Evolutionary conservation across 2,888 invertebrate species (phyloP), one percentile per base, ranked within the genome.

Genomic region (Suillia variegata): DNA sequence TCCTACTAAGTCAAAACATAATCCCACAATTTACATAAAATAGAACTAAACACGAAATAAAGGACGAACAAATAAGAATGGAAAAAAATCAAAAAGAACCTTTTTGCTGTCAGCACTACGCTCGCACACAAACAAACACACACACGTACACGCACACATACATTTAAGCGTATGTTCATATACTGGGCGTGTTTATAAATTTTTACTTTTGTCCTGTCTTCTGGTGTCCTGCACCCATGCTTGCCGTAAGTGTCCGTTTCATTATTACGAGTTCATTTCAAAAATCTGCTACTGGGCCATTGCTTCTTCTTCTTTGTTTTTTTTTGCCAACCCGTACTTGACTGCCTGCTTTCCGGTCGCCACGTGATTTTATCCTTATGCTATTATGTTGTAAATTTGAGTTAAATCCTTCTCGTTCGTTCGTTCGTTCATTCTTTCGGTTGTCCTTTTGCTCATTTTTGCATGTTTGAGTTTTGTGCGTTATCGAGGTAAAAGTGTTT

Each of bases 21-120:
- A 75, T 76, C 72, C 63, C 18, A 66, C 65, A 75, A 75, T 75
- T 75, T 75, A 75, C 74, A 75, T 75, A 73, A 76, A 67, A 70
- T 61, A 58, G 59, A 67, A 64, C 66, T 66, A 58, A 53, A 67
- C 56, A 61, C 51, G 42, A 61, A 60, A 64, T 57, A 61, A 64
- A n/a, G n/a, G n/a, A n/a, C n/a, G n/a, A n/a, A n/a, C n/a, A n/a
- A n/a, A n/a, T n/a, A n/a, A n/a, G n/a, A n/a, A n/a, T n/a, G n/a
- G n/a, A n/a, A n/a, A n/a, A n/a, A 62, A 22, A 51, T 52, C 51
- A 51, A 51, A 61, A 54, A 24, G 56, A 56, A 53, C 55, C 51
- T 55, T 58, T 54, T 38, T 54, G 54, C 49, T 57, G 55, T 56
- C 59, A 57, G 48, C 63, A 56, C n/a, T n/a, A n/a, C n/a, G n/a